Base-by-base conservation (phyloP, 2,797 vertebrate species). In the Halcyon chelicuti region DNA sequence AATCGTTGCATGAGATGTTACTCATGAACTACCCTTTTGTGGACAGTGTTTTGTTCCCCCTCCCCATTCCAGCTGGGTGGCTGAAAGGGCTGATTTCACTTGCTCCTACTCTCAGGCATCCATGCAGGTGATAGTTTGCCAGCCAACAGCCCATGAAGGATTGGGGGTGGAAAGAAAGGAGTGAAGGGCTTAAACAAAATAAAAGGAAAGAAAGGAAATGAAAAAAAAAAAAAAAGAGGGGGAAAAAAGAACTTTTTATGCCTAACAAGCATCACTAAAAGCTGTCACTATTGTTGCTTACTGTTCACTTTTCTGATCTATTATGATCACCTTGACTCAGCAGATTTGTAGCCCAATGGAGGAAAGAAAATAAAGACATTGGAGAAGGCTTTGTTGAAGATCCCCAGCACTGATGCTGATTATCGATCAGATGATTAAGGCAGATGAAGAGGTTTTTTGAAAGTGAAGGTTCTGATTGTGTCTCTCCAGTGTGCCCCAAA, bases 341-440 rank as follows among this genome's bases (percentile, higher is more conserved):
- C 99, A 99, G 97, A 99, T 99, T 98, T 98, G 97, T 98, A 98
- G 97, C 96, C 97, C 96, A 96, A 97, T 93, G 95, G 86, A 97
- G 97, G 96, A 97, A 98, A 97, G 96, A 96, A 98, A 98, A 98
- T 98, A 98, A 98, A 98, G 98, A 98, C 97, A 95, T 97, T 97
- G 97, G 97, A 98, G 96, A 95, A 97, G 97, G 98, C 98, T 98
- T 98, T 98, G 98, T 98, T 98, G 98, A 98, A 98, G 98, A 98
- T 98, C 96, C 97, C 93, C 97, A 97, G 98, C 98, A 98, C 98
- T 97, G 97, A 98, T 97, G 98, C 98, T 98, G 99, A 99, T 99
- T 99, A 99, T 99, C 95, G 99, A 99, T 99, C 98, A 98, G 98
- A 98, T 99, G 99, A 99, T 99, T 99, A 99, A 99, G 98, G 98